Evolutionary conservation across 2,113 vertebrate species (phyloP).

Genomic region (Dasyprocta punctata): DNA sequence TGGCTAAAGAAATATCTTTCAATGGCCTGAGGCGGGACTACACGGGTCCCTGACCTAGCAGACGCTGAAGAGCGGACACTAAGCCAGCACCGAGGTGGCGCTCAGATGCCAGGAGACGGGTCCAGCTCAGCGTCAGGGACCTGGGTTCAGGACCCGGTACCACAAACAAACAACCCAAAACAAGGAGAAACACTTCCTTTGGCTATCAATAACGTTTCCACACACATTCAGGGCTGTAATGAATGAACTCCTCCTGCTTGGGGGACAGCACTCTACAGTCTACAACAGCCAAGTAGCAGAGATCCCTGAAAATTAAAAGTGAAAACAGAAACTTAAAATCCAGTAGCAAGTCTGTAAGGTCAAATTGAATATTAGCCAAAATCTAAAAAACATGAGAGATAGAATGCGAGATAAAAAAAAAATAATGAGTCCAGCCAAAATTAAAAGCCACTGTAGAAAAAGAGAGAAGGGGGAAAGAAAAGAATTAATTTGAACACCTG

Average conservation of each 20-base stretch:
- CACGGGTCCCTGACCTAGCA: background rate
- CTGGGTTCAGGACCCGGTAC: background rate
- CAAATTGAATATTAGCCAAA: background rate
- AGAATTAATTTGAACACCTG: background rate
- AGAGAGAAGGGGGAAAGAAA: background rate
- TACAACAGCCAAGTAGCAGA: background rate
- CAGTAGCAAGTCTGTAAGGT: background rate
- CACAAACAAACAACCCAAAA: background rate
- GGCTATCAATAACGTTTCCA: background rate
- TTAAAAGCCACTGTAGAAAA: background rate
- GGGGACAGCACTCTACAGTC: background rate
- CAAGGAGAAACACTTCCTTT: background rate
- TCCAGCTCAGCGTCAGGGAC: background rate
- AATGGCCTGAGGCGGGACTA: background rate
- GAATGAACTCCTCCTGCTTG: background rate
- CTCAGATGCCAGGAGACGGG: background rate
- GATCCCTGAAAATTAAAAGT: background rate
- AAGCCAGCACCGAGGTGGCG: background rate
- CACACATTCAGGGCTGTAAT: rapidly evolving
- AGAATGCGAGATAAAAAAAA: background rate
- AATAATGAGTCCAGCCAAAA: background rate
- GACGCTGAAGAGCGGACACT: background rate
- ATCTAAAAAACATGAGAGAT: background rate
- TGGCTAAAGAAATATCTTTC: background rate
- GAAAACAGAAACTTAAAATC: background rate